These are phyloP conservation scores for Anisognathus igniventris DNA, from an alignment of 2,797 vertebrate genomes.

Conservation along the genomic window DNA sequence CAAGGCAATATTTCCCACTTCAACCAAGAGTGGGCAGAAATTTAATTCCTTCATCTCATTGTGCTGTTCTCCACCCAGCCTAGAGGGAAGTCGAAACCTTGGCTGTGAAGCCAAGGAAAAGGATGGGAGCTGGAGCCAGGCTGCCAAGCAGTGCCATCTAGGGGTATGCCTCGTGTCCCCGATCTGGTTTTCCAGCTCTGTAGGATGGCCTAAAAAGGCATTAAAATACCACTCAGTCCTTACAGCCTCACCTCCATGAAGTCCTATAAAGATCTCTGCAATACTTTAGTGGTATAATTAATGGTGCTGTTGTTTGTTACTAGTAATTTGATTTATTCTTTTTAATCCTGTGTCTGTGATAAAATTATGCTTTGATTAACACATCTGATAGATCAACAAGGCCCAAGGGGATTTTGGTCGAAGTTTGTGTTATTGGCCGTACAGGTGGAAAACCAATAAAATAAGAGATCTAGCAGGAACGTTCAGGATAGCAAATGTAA, in stretches of 20 bases:
- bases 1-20: neutral
- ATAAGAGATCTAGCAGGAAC: neutral
- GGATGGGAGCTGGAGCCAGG: neutral
- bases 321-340: neutral
- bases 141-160: conserved; percentile 62
- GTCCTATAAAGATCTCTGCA: neutral
- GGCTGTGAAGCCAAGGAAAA: neutral
- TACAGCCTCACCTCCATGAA: neutral
- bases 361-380: neutral
- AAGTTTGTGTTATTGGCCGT: neutral
- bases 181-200: neutral
- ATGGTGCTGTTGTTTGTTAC: neutral
- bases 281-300: neutral
- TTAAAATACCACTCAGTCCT: neutral
- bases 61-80: neutral
- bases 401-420: neutral
- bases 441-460: neutral
- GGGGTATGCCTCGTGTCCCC: neutral
- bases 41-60: neutral
- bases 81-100: neutral
- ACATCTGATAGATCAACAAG: neutral
- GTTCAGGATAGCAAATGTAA: neutral
- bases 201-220: neutral
- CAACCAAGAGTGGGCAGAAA: neutral
- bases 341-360: neutral